Evolutionary conservation across 2,888 invertebrate genomes (phyloP).

Genomic region (Euzetes globulus): DNA sequence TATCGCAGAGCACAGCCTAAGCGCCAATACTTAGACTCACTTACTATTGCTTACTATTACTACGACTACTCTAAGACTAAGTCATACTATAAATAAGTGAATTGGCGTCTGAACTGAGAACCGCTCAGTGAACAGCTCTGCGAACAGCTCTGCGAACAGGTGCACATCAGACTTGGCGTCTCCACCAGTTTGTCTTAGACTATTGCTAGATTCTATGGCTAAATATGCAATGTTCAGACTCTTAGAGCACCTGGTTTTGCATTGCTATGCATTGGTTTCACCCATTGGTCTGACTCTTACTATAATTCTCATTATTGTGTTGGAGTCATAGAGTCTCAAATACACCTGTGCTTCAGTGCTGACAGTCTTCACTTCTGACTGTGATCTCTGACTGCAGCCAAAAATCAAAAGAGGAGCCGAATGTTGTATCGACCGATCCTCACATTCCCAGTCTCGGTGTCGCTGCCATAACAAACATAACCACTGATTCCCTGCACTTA

Average conservation of each 20-base stretch:
- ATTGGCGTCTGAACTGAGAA: background rate
- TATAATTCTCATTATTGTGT: background rate
- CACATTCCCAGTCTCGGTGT: background rate
- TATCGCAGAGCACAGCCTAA: background rate
- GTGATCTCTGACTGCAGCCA: background rate
- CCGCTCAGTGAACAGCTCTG: too few species aligned
- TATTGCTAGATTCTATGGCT: too few species aligned
- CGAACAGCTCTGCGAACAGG: background rate
- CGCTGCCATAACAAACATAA: background rate
- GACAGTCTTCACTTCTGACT: background rate
- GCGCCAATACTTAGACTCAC: background rate
- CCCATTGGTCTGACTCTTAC: background rate
- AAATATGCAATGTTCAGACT: background rate
- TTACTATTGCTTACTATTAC: background rate
- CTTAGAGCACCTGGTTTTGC: background rate
- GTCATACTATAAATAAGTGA: background rate
- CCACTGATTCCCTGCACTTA: background rate
- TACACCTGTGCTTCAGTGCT: background rate
- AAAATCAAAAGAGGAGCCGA: background rate
- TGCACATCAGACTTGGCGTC: conserved; percentile 13
- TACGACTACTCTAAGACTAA: conserved; percentile 4
- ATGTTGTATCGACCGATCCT: background rate
- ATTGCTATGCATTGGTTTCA: background rate
- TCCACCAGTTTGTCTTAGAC: background rate
- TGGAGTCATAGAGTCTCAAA: conserved; percentile 5